A percentile compares a stretch with the other conserved stretches of the same genome.
Evolutionary conservation across 2,113 vertebrate genomes (phyloP).

Genomic region (Dinomys branickii): DNA sequence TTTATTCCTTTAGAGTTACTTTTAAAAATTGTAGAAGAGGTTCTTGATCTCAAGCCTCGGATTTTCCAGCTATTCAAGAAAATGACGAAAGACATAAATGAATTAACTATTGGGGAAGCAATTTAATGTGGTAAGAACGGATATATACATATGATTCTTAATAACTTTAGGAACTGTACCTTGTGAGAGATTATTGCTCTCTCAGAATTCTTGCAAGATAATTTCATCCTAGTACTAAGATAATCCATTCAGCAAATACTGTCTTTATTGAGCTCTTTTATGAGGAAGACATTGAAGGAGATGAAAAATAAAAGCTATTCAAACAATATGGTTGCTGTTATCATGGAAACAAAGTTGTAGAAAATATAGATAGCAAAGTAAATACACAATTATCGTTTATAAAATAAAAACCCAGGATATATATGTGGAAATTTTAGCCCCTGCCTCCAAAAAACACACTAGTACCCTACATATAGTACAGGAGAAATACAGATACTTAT

Average conservation of each 20-base stretch:
- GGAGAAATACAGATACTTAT: neutral
- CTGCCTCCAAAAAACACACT: neutral
- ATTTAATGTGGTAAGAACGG: neutral
- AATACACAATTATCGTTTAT: neutral
- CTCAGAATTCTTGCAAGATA: neutral
- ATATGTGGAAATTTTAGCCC: neutral
- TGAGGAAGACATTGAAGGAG: neutral
- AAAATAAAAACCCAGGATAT: neutral
- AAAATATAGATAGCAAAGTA: neutral
- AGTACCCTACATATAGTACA: neutral
- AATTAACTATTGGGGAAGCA: conserved; percentile 33
- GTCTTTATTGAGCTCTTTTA: neutral
- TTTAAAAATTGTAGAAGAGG: neutral
- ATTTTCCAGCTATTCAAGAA: neutral
- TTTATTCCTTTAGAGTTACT: neutral
- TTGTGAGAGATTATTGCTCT: neutral
- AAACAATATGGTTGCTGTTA: neutral
- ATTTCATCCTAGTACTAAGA: neutral
- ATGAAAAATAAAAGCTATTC: neutral
- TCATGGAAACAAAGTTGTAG: neutral
- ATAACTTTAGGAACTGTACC: too few relatives aligned
- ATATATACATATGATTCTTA: neutral
- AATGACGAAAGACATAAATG: neutral
- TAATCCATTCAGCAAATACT: neutral
- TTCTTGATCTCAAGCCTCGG: neutral